Conservation (phyloP, 2,113 vertebrate genomes). For the Ardeotis arabs region DNA sequence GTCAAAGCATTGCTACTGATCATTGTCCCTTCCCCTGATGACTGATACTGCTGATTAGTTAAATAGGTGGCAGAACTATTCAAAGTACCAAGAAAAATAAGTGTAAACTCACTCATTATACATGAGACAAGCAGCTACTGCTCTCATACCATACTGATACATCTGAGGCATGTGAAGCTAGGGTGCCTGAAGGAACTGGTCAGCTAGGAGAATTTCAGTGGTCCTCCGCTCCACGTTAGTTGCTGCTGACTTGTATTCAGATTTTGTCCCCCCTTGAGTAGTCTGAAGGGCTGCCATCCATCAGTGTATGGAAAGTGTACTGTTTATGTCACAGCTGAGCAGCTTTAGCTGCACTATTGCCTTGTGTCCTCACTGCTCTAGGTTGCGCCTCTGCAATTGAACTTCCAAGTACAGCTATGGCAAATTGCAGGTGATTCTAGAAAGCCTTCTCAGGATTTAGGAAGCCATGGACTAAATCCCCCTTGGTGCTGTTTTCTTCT, state of each 20-base stretch:
- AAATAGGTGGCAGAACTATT: neutral
- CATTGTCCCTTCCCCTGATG: neutral
- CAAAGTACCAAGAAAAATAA: neutral
- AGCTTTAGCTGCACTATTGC: neutral
- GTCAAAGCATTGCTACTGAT: neutral
- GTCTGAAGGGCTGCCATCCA: neutral
- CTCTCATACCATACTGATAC: neutral
- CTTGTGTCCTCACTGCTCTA: neutral
- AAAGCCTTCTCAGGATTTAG: neutral
- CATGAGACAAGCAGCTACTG: neutral
- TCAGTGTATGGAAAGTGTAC: neutral
- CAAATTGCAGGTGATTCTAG: neutral
- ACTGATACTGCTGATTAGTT: neutral
- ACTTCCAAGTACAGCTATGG: neutral
- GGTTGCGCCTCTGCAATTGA: fast-evolving
- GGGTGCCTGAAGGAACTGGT: neutral
- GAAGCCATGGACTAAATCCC: neutral
- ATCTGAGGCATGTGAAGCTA: neutral
- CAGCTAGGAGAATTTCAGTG: neutral
- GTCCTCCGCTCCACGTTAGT: fast-evolving
- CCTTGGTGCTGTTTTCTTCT: neutral
- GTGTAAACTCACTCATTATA: neutral
- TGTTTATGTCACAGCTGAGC: neutral
- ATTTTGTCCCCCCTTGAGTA: neutral
- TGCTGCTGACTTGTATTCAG: neutral